These are phyloP conservation scores for Remorina albescens DNA, from an alignment of 2,797 vertebrate genomes.

Conservation along the genomic window DNA sequence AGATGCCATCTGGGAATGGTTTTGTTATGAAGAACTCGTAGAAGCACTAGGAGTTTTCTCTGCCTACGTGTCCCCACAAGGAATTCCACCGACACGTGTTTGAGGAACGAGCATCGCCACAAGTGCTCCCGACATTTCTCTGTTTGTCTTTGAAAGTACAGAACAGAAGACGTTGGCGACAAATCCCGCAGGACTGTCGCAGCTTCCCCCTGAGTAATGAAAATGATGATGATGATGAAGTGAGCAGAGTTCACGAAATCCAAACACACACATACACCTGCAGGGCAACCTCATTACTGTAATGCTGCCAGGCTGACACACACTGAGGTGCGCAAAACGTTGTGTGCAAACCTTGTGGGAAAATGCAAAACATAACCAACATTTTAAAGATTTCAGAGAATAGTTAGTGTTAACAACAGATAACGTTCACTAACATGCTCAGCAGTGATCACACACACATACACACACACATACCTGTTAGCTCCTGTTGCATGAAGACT, in stretches of 20 bases:
- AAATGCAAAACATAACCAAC: neutral
- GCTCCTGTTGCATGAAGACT: conserved; percentile 11
- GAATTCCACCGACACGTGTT: conserved; percentile 33
- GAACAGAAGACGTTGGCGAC: conserved; percentile 48
- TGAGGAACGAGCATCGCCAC: conserved; percentile 36
- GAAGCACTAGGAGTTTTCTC: conserved; percentile 39
- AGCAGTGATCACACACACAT: neutral
- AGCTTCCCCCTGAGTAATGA: conserved; percentile 43
- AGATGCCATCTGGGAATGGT: conserved; percentile 42
- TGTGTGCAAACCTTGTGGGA: no score
- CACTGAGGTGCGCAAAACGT: no score
- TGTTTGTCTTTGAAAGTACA: conserved; percentile 64
- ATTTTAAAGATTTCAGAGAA: conserved; percentile 17
- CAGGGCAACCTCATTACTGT: conserved; percentile 38
- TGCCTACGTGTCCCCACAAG: conserved; percentile 57
- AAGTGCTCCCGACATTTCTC: conserved; percentile 48
- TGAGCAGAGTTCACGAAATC: conserved; percentile 48
- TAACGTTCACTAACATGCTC: neutral
- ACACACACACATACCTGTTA: no score
- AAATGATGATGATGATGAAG: conserved; percentile 16
- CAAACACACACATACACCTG: conserved; percentile 30
- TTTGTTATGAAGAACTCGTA: conserved; percentile 47
- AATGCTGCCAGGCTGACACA: conserved; percentile 1
- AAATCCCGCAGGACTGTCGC: conserved; percentile 48
- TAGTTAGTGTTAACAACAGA: neutral